Evolutionary conservation across 2,888 invertebrate genomes (phyloP).

Genomic region (Drosophila phalerata): DNA sequence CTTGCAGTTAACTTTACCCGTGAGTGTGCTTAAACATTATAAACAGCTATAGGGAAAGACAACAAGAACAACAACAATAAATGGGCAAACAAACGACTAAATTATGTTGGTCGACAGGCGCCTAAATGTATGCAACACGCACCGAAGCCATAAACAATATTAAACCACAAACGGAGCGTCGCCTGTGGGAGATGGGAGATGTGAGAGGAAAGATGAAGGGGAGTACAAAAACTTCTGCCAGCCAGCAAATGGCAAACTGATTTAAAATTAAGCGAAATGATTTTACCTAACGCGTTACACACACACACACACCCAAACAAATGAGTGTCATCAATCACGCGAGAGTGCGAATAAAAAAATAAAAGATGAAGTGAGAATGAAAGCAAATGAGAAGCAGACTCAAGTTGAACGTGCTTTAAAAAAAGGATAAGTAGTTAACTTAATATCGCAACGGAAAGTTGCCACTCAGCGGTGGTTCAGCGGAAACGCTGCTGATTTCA

Average conservation of each 20-base stretch:
- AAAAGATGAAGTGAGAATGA: constrained; percentile 9
- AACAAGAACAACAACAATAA: constrained; percentile 41
- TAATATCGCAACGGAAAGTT: constrained; percentile 39
- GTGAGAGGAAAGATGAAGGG: neutral
- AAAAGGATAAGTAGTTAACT: constrained; percentile 67
- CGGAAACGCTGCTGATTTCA: constrained; percentile 57
- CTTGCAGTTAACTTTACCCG: constrained; percentile 77
- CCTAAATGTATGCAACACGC: constrained; percentile 72
- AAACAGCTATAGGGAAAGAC: constrained; percentile 45
- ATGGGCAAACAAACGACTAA: constrained; percentile 69
- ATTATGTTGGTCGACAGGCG: constrained; percentile 58
- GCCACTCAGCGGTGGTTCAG: constrained; percentile 8
- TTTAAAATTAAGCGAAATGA: constrained; percentile 80
- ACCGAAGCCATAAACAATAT: constrained; percentile 74
- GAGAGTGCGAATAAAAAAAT: constrained; percentile 16
- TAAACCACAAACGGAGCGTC: constrained; percentile 32
- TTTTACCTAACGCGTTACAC: constrained; percentile 57
- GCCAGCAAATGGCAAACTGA: constrained; percentile 73
- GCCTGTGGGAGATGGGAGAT: neutral
- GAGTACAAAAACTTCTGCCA: constrained; percentile 39
- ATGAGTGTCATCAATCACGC: constrained; percentile 78
- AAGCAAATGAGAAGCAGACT: constrained; percentile 1
- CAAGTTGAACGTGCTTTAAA: constrained; percentile 4
- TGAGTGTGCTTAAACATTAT: constrained; percentile 78
- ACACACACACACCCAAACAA: constrained; percentile 40